Base-by-base conservation (phyloP, 2,888 invertebrate species). In the Diachrysia chrysitis region DNA sequence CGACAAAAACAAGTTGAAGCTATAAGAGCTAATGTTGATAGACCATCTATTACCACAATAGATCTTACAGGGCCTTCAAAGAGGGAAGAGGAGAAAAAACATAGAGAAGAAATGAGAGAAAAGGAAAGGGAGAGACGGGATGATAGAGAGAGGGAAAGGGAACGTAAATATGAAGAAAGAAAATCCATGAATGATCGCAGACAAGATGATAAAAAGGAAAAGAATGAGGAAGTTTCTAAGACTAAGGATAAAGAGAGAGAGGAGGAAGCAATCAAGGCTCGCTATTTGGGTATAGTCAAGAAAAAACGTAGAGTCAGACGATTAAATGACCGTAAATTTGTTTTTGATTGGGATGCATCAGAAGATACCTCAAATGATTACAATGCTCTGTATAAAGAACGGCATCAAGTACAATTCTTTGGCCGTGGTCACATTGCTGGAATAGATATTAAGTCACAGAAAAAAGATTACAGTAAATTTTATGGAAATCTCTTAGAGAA, bases 291-390 rank as follows among this genome's bases (percentile, higher is more conserved):
- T 0, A 96, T 99, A 56, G 96, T 98, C 0, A 99, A 99, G 89
- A 99, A 99, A 88, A 99, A 99, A 87, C 96, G 99, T 16, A 96
- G 99, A 67, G 98, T 99, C 0, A 96, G 99, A 19, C 96, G 99
- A 72, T 94, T 99, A 53, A 99, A 99, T 93, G 99, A 99, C 89
- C 96, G 99, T 17, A 99, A 99, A 94, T 99, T 99, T 95, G 99
- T 99, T 0, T 99, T 99, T 92, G 99, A 99, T 93, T 99, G 99
- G 99, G 99, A 99, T 94, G 99, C 99, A 0, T 98, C 98, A 0
- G 99, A 99, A 92, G 99, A 99, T 87, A 99, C 99, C 0, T 99
- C 99, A 2, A 97, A 98, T 73, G 99, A 99, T 95, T 99, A 99
- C 88, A 99, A 99, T 92, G 97, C 97, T 70, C 95, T 99, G 23